A percentile compares a stretch with the other conserved stretches of the same genome.
These are phyloP conservation scores for Erythrolamprus reginae DNA, from an alignment of 2,113 vertebrate species.

Conservation along the genomic window DNA sequence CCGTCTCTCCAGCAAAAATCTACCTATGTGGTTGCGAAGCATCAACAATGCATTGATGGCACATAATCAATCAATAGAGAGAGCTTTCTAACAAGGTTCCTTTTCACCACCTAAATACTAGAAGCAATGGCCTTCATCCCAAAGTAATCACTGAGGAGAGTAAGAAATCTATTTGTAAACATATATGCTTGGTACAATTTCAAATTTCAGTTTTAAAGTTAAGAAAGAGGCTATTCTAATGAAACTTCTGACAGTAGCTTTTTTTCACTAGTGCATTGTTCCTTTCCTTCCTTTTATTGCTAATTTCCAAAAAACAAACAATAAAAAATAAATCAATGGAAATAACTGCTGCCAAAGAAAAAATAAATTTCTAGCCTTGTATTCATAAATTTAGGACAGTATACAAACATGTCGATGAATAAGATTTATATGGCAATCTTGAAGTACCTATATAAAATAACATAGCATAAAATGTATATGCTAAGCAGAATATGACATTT, in stretches of 20 bases:
- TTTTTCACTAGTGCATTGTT: neutral
- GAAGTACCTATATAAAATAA: neutral
- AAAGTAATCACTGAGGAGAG: neutral
- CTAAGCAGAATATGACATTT: neutral
- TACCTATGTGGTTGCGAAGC: neutral
- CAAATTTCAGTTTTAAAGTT: neutral
- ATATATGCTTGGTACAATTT: neutral
- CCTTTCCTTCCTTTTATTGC: neutral
- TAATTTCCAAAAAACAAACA: slow-evolving; percentile 9
- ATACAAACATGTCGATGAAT: neutral
- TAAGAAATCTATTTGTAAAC: neutral
- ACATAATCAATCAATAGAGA: neutral
- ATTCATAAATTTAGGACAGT: neutral
- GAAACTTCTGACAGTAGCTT: neutral
- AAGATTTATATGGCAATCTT: neutral
- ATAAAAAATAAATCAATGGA: slow-evolving; percentile 10
- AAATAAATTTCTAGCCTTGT: neutral
- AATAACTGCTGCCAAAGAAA: neutral
- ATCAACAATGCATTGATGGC: neutral
- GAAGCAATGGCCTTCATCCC: neutral
- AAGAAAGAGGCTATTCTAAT: neutral
- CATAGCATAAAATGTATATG: neutral
- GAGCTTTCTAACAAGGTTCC: neutral
- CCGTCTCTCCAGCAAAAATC: too few species aligned
- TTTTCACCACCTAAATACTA: neutral